These are phyloP conservation scores for Leucoraja ocellata DNA, from an alignment of 2,797 vertebrate species.

Conservation along the genomic window DNA sequence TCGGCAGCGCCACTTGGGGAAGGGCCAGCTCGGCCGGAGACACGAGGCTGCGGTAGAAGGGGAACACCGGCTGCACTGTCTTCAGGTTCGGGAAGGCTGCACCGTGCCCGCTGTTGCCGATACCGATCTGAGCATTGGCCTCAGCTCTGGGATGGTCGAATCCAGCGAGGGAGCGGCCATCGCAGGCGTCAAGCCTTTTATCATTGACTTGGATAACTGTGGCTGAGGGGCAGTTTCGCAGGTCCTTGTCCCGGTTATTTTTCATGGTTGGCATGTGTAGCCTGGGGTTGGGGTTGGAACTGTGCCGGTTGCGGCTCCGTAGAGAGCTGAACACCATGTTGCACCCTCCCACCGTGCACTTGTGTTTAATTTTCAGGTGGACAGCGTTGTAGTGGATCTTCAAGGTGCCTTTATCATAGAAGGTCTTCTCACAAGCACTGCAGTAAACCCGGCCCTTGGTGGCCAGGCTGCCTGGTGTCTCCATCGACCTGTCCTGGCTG, in stretches of 20 bases:
- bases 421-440: constrained; percentile 93
- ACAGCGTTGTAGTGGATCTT: constrained; percentile 98
- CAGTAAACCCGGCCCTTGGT: constrained; percentile 93
- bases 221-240: constrained; percentile 64
- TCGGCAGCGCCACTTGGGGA: constrained; percentile 80
- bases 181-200: constrained; percentile 62
- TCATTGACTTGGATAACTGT: constrained; percentile 61
- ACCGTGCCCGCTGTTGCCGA: constrained; percentile 69
- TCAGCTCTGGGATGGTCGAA: constrained; percentile 69
- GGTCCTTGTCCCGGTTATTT: constrained; percentile 89
- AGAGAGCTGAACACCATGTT: constrained; percentile 98
- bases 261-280: constrained; percentile 98
- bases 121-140: constrained; percentile 66
- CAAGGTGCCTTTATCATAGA: constrained; percentile 95
- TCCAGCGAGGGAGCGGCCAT: constrained; percentile 63
- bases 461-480: constrained; percentile 60
- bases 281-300: constrained; percentile 92
- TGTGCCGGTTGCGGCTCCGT: constrained; percentile 91
- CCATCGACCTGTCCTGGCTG: constrained; percentile 64
- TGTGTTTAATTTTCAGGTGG: constrained; percentile 96
- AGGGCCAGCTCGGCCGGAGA: constrained; percentile 87
- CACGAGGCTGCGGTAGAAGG: constrained; percentile 87
- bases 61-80: constrained; percentile 91
- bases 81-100: constrained; percentile 89
- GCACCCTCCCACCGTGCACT: constrained; percentile 92